These are phyloP conservation scores for Porites cylindrica DNA, from an alignment of 92 coral and sea anemone genomes.

Conservation along the genomic window DNA sequence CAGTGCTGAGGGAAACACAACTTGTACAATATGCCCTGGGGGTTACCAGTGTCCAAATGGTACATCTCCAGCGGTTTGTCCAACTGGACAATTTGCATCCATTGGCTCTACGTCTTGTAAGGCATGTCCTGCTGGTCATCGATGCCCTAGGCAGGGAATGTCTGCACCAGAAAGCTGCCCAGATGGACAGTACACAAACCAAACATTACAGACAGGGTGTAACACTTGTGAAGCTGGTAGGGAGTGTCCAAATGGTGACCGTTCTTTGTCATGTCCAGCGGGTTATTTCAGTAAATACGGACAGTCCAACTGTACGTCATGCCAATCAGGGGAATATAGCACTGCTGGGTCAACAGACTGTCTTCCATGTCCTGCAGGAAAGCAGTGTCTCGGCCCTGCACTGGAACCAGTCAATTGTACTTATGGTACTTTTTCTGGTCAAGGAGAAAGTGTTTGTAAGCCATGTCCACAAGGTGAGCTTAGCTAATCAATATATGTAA, in stretches of 20 bases:
- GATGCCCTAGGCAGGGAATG: conserved; percentile 84
- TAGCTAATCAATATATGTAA: no score
- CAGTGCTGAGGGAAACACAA: conserved; percentile 85
- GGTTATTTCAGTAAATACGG: conserved; percentile 91
- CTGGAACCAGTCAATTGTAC: conserved; percentile 90
- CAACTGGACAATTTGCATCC: conserved; percentile 72
- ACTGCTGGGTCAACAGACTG: conserved; percentile 81
- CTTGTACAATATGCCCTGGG: conserved; percentile 88
- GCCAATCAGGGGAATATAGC: conserved; percentile 84
- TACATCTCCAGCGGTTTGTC: conserved; percentile 76
- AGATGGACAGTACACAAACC: conserved; percentile 86
- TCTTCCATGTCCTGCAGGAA: conserved; percentile 92
- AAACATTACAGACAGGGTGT: conserved; percentile 81
- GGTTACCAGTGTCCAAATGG: conserved; percentile 91
- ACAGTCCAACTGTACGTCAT: conserved; percentile 81
- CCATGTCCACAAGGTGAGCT: conserved; percentile 78
- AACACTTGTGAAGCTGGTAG: conserved; percentile 92
- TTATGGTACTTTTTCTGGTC: conserved; percentile 82
- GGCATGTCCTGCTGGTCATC: conserved; percentile 82
- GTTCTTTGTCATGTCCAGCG: conserved; percentile 88
- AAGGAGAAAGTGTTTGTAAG: conserved; percentile 79
- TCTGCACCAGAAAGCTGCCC: conserved; percentile 86
- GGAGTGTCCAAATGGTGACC: conserved; percentile 76
- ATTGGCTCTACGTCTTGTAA: conserved; percentile 67
- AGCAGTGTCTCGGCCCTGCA: conserved; percentile 86